Evolutionary conservation across 2,797 vertebrate species (phyloP).

Genomic region (Neopelma chrysocephalum): DNA sequence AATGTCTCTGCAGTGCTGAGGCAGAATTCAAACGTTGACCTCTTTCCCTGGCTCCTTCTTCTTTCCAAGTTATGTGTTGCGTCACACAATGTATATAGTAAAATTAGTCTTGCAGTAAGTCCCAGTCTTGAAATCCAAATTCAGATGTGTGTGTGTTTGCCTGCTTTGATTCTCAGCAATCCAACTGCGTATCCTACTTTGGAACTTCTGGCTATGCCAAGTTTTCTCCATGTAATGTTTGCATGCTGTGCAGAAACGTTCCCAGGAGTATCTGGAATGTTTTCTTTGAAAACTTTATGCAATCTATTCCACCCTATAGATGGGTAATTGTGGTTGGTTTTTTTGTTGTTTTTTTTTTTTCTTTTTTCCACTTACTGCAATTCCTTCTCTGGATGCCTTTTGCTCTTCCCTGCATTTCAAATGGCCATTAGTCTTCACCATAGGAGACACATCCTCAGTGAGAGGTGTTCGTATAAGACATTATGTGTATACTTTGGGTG

Average conservation of each 20-base stretch:
- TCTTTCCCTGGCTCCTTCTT: background rate
- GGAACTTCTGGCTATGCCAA: background rate
- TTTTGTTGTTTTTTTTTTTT: background rate
- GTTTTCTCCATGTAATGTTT: background rate
- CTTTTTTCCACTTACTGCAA: background rate
- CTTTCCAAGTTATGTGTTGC: background rate
- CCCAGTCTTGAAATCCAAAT: background rate
- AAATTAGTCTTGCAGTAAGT: background rate
- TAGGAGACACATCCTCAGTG: background rate
- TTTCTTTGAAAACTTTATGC: background rate
- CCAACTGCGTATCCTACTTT: background rate
- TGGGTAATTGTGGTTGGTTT: background rate
- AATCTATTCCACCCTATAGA: background rate
- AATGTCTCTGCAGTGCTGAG: background rate
- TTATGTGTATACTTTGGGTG: background rate
- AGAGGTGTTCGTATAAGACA: background rate
- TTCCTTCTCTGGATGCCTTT: background rate
- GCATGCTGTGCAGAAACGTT: background rate
- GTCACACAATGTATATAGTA: accelerated
- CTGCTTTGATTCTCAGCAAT: background rate
- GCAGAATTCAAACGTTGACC: background rate
- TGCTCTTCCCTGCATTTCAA: background rate
- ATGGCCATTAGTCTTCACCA: background rate
- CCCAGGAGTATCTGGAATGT: background rate
- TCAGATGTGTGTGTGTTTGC: background rate